Conservation (phyloP, 2,888 invertebrate genomes). For the Brenthis daphne region DNA sequence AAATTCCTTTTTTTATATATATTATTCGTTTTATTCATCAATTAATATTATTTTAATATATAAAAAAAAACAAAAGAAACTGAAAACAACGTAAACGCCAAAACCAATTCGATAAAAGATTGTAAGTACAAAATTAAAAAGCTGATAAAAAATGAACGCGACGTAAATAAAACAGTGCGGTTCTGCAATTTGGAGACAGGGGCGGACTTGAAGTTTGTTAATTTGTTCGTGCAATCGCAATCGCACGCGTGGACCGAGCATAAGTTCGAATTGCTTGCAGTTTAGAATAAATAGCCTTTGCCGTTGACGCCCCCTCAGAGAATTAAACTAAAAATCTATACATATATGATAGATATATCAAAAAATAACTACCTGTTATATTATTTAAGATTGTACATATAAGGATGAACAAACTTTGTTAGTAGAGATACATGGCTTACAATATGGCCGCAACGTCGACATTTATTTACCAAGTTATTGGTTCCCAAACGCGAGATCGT, state of each 20-base stretch:
- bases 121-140: conserved; percentile 27
- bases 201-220: conserved; percentile 55
- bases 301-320: conserved; percentile 28
- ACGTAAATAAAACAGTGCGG: conserved; percentile 34
- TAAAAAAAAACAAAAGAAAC: background rate
- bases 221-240: conserved; percentile 56
- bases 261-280: conserved; percentile 62
- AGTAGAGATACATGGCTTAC: background rate
- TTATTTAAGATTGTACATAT: too few species aligned
- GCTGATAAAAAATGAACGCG: conserved; percentile 31
- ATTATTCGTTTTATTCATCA: too few species aligned
- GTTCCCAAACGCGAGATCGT: conserved; percentile 17
- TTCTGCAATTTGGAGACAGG: conserved; percentile 31
- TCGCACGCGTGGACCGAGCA: conserved; percentile 49
- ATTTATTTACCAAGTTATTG: conserved; percentile 22
- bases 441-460: background rate
- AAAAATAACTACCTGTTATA: background rate
- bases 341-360: background rate
- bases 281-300: conserved; percentile 55
- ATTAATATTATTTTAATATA: background rate
- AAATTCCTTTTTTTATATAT: too few species aligned
- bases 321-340: conserved; percentile 19
- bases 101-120: conserved; percentile 20
- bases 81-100: background rate
- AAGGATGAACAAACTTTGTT: background rate